These are phyloP conservation scores for Junonia oenone DNA, from an alignment of 2,888 invertebrate species.

Conservation along the genomic window DNA sequence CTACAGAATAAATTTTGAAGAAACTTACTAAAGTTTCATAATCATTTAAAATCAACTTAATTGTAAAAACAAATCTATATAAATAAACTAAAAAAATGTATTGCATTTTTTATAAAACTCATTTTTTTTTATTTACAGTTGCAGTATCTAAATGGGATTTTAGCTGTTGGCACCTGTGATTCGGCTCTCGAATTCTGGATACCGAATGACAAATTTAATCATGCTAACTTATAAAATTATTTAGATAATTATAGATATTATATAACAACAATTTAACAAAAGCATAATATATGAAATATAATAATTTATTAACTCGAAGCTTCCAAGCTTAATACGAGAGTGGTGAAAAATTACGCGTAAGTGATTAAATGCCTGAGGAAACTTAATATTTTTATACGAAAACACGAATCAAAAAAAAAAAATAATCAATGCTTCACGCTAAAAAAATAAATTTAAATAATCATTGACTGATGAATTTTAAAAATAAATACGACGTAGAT, in stretches of 20 bases:
- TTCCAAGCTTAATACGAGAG: background rate
- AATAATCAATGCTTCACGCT: too few relatives aligned
- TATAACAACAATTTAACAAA: background rate
- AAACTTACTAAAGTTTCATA: too few relatives aligned
- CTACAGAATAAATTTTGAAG: too few relatives aligned
- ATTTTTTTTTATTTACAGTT: slow-evolving; percentile 49
- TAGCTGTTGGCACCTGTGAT: slow-evolving; percentile 72
- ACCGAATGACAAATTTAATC: slow-evolving; percentile 46
- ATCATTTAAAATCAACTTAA: too few relatives aligned
- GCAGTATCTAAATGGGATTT: slow-evolving; percentile 64
- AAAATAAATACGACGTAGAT: too few relatives aligned
- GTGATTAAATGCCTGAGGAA: background rate
- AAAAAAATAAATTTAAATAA: too few relatives aligned
- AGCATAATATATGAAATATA: slow-evolving; percentile 11
- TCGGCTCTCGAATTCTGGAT: slow-evolving; percentile 74
- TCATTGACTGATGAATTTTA: too few relatives aligned
- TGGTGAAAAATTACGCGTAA: background rate
- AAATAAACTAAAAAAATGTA: background rate
- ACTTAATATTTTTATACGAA: background rate
- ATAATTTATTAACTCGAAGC: background rate
- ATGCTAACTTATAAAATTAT: slow-evolving; percentile 15
- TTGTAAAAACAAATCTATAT: too few relatives aligned
- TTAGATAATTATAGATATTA: background rate
- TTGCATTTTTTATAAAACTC: background rate
- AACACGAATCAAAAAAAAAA: background rate